Evolutionary conservation across 2,113 vertebrate species (phyloP), one percentile per base, ranked within the genome.

Genomic region (Alligator mississippiensis): DNA sequence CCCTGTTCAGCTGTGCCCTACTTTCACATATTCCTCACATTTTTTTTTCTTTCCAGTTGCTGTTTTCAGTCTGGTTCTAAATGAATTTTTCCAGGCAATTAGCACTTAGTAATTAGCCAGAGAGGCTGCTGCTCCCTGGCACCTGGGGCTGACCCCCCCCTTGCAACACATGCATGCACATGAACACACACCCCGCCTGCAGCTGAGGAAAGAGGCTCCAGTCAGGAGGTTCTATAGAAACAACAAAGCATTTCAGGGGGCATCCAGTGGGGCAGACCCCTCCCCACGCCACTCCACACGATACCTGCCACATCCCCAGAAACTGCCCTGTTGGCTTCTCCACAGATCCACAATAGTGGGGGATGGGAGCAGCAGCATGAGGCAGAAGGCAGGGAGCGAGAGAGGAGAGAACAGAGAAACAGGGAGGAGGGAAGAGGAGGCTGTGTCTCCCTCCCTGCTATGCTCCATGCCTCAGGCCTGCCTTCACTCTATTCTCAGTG

Each of bases 11-110:
- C 34, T 59, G n/a, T 85, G 77, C 22, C 34, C 83, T 81, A 85
- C 60, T 85, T 85, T 80, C 77, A 59, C 30, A 59, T 9, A 54
- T 80, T 76, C 84, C 80, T 59, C 58, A 6, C 60, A 66, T 25
- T 90, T 27, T 12, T 12, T 6, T 25, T 14, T 4, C 5, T 68
- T n/a, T 75, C 59, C n/a, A 30, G 47, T 34, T 84, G 28, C 58
- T 72, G 47, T 59, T 61, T 80, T 76, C 34, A 76, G 30, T 74
- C 60, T 74, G 24, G 80, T 47, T 55, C 77, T 81, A 66, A 59
- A 90, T 80, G 74, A 85, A 66, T 85, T 79, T 78, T 86, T 55
- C 54, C 60, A 77, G 77, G 22, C 70, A 80, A 90, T 85, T 85
- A 85, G 54, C 64, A 75, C 30, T 59, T 38, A 55, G n/a, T 90